phyloP scores from a whole-genome alignment of 2,113 vertebrate species.

The Phasianus colchicus region DNA sequence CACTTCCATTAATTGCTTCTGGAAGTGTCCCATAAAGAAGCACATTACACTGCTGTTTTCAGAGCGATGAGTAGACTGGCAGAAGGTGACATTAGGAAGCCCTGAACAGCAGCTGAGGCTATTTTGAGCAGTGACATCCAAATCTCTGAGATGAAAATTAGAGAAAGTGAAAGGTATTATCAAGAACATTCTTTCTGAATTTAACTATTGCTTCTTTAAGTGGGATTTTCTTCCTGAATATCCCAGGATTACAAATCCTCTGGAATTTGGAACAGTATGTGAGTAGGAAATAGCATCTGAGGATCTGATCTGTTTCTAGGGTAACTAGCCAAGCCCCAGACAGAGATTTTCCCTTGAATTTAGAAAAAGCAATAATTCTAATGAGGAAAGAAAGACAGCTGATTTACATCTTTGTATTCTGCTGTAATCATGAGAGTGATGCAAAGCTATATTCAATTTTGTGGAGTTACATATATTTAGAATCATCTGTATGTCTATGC shows the following conservation, averaged over 20 bases:
- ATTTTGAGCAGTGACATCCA: constrained; percentile 20
- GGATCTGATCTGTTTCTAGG: background rate
- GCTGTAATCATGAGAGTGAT: background rate
- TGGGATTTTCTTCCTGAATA: constrained; percentile 23
- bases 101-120: constrained; percentile 20
- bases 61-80: background rate
- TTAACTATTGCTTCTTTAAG: background rate
- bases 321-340: background rate
- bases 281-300: background rate
- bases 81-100: background rate
- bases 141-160: constrained; percentile 61
- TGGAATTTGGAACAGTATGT: background rate
- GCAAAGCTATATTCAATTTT: background rate
- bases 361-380: background rate
- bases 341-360: background rate
- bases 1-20: constrained; percentile 29
- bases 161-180: constrained; percentile 46
- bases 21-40: constrained; percentile 24
- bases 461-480: background rate
- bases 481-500: background rate
- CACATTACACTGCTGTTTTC: background rate
- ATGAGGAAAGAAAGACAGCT: background rate
- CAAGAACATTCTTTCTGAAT: constrained; percentile 37
- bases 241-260: constrained; percentile 33
- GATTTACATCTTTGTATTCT: background rate